Evolutionary conservation across 2,797 vertebrate genomes (phyloP), one percentile per base, ranked within the genome.

Genomic region (Scolopax rusticola): DNA sequence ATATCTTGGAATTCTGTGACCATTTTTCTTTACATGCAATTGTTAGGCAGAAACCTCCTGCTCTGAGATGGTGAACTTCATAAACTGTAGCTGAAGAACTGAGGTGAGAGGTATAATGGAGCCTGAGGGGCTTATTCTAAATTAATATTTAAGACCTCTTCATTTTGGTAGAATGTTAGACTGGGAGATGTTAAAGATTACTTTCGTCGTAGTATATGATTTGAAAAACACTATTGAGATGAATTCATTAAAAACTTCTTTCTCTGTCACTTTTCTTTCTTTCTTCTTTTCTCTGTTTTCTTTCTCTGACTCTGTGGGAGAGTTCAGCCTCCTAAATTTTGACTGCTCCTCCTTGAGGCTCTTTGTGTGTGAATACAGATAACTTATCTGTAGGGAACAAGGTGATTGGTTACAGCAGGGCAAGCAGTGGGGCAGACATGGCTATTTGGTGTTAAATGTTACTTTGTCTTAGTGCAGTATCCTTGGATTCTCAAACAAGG

Each of bases 311-410:
- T 92, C 56, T 65, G 56, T 33, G 45, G 79, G 69, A 78, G 71
- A 45, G 48, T 84, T 82, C 4, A 76, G 45, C 27, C 30, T 78
- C 41, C 5, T 80, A 0, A 74, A 43, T 82, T 82, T 70, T 75
- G 40, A 33, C 47, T 83, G 12, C 27, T 83, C 48, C 54, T 96
- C 41, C 60, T 83, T 57, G 33, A 90, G 48, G 50, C 0, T 0
- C 51, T 90, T 69, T 65, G 69, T 79, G 54, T 84, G 32, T 71
- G 40, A 82, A 23, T 45, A 41, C 28, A 53, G 90, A 80, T 95
- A 93, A 60, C 25, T 79, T 94, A 91, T 57, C 87, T 73, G 57
- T 25, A 43, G 57, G 69, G 83, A 75, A 27, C 86, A 90, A 82
- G 68, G 18, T 1, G 1, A 63, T 25, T 84, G 71, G 33, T 87